Conservation (phyloP, 2,888 invertebrate species). For the Lepeophtheirus nordmannii region DNA sequence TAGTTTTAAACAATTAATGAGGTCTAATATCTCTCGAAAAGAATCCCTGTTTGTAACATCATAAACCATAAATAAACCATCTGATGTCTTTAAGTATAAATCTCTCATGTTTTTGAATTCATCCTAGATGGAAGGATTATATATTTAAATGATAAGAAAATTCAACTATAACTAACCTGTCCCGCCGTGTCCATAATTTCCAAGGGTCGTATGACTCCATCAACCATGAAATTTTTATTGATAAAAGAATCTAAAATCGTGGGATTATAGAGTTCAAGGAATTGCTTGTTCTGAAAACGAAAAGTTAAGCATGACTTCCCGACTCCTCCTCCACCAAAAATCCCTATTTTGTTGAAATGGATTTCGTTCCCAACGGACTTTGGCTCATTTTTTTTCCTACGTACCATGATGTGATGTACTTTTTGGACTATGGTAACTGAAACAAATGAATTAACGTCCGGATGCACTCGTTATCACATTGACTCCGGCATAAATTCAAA, state of each 20-base stretch:
- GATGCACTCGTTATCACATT: no score
- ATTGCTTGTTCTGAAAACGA: slow-evolving; percentile 6
- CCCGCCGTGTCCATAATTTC: slow-evolving; percentile 22
- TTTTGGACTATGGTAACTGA: no score
- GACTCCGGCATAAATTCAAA: no score
- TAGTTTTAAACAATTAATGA: background rate
- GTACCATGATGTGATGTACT: no score
- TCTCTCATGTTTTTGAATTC: slow-evolving; percentile 2
- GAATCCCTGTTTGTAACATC: slow-evolving; percentile 1
- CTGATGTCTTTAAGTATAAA: slow-evolving; percentile 7
- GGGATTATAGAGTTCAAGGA: slow-evolving; percentile 19
- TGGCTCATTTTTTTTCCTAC: no score
- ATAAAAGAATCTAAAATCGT: slow-evolving; percentile 17
- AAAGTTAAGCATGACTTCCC: slow-evolving; percentile 19
- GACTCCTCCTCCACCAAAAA: slow-evolving; percentile 18
- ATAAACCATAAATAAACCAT: slow-evolving; percentile 12
- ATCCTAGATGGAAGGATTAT: background rate
- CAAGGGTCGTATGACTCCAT: slow-evolving; percentile 14
- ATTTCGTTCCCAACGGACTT: slow-evolving; percentile 26
- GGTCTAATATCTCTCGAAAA: background rate
- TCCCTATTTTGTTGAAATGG: slow-evolving; percentile 4
- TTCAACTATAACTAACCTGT: background rate
- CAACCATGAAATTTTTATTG: slow-evolving; percentile 20
- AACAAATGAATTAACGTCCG: no score
- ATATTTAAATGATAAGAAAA: background rate